Conservation (phyloP, 2,888 invertebrate species). For the Mythimna albipuncta region DNA sequence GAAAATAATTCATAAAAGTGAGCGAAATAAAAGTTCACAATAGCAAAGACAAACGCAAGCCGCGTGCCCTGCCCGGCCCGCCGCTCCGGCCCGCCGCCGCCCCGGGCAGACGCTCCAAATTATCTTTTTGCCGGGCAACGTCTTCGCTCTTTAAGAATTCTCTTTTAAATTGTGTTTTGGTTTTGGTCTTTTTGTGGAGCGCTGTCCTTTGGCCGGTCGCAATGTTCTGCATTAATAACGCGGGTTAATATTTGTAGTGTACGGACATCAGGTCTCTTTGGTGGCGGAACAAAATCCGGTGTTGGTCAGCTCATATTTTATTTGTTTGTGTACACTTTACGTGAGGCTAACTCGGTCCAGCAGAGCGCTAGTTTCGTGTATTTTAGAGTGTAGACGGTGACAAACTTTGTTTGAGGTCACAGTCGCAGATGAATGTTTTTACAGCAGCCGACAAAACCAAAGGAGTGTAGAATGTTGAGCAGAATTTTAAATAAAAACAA, state of each 20-base stretch:
- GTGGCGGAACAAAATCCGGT: conserved; percentile 56
- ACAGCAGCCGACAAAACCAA: conserved; percentile 29
- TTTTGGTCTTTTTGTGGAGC: conserved; percentile 84
- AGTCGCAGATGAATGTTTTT: conserved; percentile 19
- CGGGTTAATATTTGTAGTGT: conserved; percentile 72
- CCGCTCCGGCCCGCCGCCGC: conserved; percentile 65
- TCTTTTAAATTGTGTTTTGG: conserved; percentile 89
- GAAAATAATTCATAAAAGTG: conserved; percentile 89
- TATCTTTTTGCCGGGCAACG: conserved; percentile 85
- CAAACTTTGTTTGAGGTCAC: conserved; percentile 27
- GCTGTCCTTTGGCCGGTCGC: conserved; percentile 84
- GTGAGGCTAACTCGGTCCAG: conserved; percentile 21
- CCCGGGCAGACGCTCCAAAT: conserved; percentile 83
- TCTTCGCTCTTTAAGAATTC: conserved; percentile 89
- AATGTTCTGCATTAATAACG: conserved; percentile 84
- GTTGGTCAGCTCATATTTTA: conserved; percentile 61
- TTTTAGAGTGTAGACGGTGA: conserved; percentile 26
- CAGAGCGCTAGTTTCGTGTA: conserved; percentile 26
- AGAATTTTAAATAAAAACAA: conserved; percentile 58
- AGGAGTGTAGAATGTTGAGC: conserved; percentile 9
- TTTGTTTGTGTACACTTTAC: conserved; percentile 50
- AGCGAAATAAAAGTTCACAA: conserved; percentile 88
- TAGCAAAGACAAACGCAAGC: conserved; percentile 88
- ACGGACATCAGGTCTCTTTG: conserved; percentile 61
- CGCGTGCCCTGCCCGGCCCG: conserved; percentile 9